These are phyloP conservation scores for Neoseiulus cucumeris DNA, from an alignment of 1,140 invertebrate species.

Conservation along the genomic window DNA sequence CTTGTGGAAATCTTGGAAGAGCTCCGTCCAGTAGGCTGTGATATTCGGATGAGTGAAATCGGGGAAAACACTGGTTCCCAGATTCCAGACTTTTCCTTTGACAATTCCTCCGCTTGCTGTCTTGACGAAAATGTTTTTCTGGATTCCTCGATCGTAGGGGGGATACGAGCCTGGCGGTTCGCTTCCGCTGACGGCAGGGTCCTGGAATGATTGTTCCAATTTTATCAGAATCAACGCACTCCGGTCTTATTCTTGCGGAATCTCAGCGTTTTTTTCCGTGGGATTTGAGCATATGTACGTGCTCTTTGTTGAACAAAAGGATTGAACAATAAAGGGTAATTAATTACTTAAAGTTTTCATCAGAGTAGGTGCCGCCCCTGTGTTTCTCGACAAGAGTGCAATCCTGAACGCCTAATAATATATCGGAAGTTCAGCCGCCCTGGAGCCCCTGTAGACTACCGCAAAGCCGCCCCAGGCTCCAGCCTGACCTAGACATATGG, in stretches of 20 bases:
- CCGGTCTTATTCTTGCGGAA: conserved; percentile 34
- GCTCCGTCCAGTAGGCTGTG: conserved; percentile 47
- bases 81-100: conserved; percentile 16
- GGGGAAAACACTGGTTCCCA: conserved; percentile 39
- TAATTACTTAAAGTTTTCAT: too few species aligned
- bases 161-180: conserved; percentile 31
- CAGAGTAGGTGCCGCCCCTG: too few species aligned
- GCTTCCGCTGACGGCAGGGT: conserved; percentile 14
- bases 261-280: conserved; percentile 22
- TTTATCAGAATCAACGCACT: too few species aligned
- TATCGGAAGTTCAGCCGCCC: too few species aligned
- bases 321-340: too few species aligned
- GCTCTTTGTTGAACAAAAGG: too few species aligned
- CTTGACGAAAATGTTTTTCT: conserved; percentile 45
- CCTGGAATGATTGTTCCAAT: background rate
- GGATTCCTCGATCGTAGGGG: conserved; percentile 50
- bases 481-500: too few species aligned
- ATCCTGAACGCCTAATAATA: too few species aligned
- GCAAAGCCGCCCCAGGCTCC: too few species aligned
- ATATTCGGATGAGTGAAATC: conserved; percentile 63
- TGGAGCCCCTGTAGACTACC: too few species aligned
- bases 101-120: conserved; percentile 33
- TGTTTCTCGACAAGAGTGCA: too few species aligned
- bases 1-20: conserved; percentile 44
- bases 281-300: too few species aligned